phyloP scores from a whole-genome alignment of 2,797 vertebrate genomes.

The Psittacula derbiana region DNA sequence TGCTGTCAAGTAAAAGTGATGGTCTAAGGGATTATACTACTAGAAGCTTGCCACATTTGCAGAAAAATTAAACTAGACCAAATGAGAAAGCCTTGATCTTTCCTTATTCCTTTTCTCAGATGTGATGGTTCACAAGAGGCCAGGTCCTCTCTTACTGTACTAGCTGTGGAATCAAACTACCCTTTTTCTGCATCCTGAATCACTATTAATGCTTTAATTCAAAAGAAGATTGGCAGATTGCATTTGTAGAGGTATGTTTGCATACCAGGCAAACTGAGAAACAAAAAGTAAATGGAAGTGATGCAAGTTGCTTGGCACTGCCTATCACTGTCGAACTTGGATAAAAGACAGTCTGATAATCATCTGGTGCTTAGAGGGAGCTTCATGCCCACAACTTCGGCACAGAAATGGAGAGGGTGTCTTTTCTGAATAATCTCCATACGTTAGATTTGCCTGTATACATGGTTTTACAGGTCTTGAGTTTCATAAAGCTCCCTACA shows the following conservation, averaged over 20 bases:
- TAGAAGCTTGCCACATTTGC: neutral
- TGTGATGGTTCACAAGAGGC: neutral
- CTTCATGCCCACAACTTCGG: neutral
- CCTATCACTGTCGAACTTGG: neutral
- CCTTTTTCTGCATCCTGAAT: neutral
- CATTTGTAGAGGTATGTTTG: neutral
- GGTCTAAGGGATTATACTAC: neutral
- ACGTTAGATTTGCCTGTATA: neutral
- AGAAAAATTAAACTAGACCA: neutral
- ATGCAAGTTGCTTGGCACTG: neutral
- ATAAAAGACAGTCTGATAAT: neutral
- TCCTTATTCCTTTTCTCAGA: neutral
- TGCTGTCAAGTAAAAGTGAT: neutral
- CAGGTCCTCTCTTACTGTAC: neutral
- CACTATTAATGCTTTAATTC: neutral
- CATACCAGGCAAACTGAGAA: neutral
- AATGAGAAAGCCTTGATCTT: neutral
- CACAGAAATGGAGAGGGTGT: accelerated
- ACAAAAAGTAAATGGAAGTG: neutral
- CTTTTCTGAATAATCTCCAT: neutral
- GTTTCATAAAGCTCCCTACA: neutral
- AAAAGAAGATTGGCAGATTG: neutral
- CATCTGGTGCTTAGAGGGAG: neutral
- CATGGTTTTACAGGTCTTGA: neutral
- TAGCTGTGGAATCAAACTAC: neutral